Conservation (phyloP, 2,797 vertebrate species). For the Sebastes steindachneri region DNA sequence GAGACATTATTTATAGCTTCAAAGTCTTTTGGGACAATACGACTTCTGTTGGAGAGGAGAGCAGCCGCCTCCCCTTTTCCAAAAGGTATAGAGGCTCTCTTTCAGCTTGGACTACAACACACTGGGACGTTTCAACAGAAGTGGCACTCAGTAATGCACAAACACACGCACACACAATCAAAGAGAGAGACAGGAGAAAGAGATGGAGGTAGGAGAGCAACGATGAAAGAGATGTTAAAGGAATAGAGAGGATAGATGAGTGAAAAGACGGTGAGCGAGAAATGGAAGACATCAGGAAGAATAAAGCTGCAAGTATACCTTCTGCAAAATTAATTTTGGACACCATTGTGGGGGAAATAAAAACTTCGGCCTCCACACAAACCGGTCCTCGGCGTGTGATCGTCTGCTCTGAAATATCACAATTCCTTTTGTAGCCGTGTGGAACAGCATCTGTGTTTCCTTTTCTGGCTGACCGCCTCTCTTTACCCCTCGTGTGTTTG, state of each 20-base stretch:
- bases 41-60: slow-evolving; percentile 17
- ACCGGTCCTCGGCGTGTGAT: not conserved
- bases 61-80: slow-evolving; percentile 19
- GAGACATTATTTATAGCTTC: slow-evolving; percentile 61
- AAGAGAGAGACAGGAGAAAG: slow-evolving; percentile 1
- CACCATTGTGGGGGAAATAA: not conserved
- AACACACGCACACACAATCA: slow-evolving; percentile 8
- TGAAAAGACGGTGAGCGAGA: not conserved
- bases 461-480: slow-evolving; percentile 33
- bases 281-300: slow-evolving; percentile 20
- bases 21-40: slow-evolving; percentile 53
- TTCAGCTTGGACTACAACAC: slow-evolving; percentile 22
- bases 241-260: slow-evolving; percentile 25
- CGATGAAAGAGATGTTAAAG: slow-evolving; percentile 48
- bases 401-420: slow-evolving; percentile 26
- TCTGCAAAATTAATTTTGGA: slow-evolving; percentile 14
- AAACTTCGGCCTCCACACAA: not conserved
- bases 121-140: slow-evolving; percentile 17
- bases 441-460: slow-evolving; percentile 26
- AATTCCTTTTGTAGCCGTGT: slow-evolving; percentile 14
- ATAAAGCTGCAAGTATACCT: slow-evolving; percentile 12
- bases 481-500: slow-evolving; percentile 16
- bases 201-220: slow-evolving; percentile 7
- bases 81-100: slow-evolving; percentile 14
- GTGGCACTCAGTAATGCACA: not conserved